Conservation (phyloP, 2,888 invertebrate genomes). For the Halocaridina rubra region DNA sequence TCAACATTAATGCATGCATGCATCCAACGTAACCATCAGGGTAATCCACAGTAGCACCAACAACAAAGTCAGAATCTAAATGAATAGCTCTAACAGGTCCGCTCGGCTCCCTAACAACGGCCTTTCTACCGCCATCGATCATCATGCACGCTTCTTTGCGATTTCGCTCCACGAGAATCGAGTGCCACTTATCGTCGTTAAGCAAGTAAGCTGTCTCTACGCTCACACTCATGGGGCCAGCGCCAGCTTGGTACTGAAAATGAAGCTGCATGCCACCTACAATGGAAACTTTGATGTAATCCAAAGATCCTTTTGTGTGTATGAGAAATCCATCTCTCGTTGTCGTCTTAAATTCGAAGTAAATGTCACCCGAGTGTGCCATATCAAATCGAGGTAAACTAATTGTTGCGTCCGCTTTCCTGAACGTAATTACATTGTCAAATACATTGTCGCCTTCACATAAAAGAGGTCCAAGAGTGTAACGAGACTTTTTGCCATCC, state of each 20-base stretch:
- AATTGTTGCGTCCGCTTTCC: slow-evolving; percentile 88
- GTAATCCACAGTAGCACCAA: slow-evolving; percentile 86
- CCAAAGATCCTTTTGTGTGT: slow-evolving; percentile 88
- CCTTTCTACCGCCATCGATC: slow-evolving; percentile 87
- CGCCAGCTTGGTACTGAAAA: slow-evolving; percentile 93
- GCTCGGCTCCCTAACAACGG: slow-evolving; percentile 83
- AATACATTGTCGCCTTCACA: slow-evolving; percentile 95
- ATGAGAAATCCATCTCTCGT: slow-evolving; percentile 88
- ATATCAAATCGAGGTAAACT: slow-evolving; percentile 89
- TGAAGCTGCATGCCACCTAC: slow-evolving; percentile 87
- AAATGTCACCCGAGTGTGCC: slow-evolving; percentile 95
- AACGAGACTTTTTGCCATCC: slow-evolving; percentile 89
- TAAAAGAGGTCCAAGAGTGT: slow-evolving; percentile 86
- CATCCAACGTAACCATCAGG: slow-evolving; percentile 96
- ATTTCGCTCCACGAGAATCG: slow-evolving; percentile 93
- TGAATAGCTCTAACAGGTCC: slow-evolving; percentile 89
- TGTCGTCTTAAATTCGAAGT: slow-evolving; percentile 95
- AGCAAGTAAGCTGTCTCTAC: slow-evolving; percentile 87
- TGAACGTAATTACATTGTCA: slow-evolving; percentile 94
- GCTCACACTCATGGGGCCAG: slow-evolving; percentile 87
- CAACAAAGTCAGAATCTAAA: slow-evolving; percentile 82
- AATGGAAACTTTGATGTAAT: slow-evolving; percentile 91
- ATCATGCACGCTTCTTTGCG: slow-evolving; percentile 91
- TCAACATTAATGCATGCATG: slow-evolving; percentile 78
- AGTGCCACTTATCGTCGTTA: slow-evolving; percentile 94